Evolutionary conservation across 2,888 invertebrate species (phyloP).

Genomic region (Athrips mouffetella): DNA sequence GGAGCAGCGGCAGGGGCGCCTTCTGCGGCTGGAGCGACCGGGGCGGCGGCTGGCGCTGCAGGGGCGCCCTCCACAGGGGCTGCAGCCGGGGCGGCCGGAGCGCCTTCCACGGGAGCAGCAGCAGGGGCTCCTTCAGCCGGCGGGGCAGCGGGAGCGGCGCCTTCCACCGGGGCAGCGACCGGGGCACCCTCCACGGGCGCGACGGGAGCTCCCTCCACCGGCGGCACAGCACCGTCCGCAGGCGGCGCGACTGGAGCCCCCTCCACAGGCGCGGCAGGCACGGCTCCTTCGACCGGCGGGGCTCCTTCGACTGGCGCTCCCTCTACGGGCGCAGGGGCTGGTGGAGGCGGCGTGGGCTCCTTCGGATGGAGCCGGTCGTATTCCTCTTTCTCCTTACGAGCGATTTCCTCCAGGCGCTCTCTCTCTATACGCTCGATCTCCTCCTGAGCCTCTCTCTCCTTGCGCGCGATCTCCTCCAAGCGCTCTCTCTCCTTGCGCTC

Average conservation of each 20-base stretch:
- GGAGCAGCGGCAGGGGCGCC: slow-evolving; percentile 27
- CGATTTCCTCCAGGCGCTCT: slow-evolving; percentile 41
- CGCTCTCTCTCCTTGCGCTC: slow-evolving; percentile 50
- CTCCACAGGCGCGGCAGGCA: slow-evolving; percentile 40
- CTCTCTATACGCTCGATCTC: slow-evolving; percentile 49
- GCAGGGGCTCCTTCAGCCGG: slow-evolving; percentile 25
- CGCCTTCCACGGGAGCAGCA: not conserved
- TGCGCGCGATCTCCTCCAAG: slow-evolving; percentile 42
- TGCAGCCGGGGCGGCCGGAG: slow-evolving; percentile 11
- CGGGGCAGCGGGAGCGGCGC: slow-evolving; percentile 20
- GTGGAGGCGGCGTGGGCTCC: slow-evolving; percentile 30
- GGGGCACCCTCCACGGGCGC: slow-evolving; percentile 43
- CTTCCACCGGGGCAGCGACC: slow-evolving; percentile 23
- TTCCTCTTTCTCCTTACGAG: slow-evolving; percentile 37
- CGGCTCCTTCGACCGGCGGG: slow-evolving; percentile 38
- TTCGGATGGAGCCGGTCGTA: too few species aligned
- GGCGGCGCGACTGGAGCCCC: slow-evolving; percentile 37
- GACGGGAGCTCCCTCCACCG: slow-evolving; percentile 40
- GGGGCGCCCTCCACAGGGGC: slow-evolving; percentile 23
- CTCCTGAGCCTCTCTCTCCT: slow-evolving; percentile 46
- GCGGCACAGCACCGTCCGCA: slow-evolving; percentile 35
- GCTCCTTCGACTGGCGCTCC: slow-evolving; percentile 36
- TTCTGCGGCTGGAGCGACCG: slow-evolving; percentile 23
- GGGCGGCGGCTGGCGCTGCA: slow-evolving; percentile 27
- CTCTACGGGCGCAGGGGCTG: slow-evolving; percentile 31